These are phyloP conservation scores for Microtus montanus DNA, from an alignment of 2,113 vertebrate species.

Conservation along the genomic window DNA sequence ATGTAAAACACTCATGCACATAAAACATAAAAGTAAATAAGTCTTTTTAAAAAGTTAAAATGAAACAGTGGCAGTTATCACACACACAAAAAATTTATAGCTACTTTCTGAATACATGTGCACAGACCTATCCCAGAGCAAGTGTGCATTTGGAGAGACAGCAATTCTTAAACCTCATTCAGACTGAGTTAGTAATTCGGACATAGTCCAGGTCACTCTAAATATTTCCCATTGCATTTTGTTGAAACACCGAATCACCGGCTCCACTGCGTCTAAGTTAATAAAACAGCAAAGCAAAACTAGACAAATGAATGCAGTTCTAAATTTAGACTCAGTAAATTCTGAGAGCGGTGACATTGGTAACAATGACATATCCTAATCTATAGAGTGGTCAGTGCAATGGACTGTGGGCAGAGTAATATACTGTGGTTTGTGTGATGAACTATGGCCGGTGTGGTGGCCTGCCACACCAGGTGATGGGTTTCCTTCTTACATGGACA, in stretches of 20 bases:
- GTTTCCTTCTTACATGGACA: background rate
- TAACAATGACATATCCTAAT: background rate
- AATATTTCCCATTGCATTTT: conserved; percentile 4
- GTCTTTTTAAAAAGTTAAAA: background rate
- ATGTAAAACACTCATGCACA: background rate
- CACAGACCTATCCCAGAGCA: background rate
- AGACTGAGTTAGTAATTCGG: background rate
- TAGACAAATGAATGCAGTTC: conserved; percentile 44
- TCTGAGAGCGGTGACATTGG: background rate
- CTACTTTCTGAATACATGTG: background rate
- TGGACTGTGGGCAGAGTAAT: background rate
- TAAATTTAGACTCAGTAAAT: conserved; percentile 27
- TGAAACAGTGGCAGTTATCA: background rate
- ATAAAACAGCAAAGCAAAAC: conserved; percentile 8
- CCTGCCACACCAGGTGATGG: background rate
- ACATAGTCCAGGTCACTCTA: background rate
- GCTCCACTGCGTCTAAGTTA: background rate
- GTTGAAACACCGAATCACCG: background rate
- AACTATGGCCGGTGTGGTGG: background rate
- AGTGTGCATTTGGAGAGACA: background rate
- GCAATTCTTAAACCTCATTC: background rate
- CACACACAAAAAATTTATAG: background rate
- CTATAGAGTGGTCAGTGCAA: background rate
- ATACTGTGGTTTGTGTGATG: background rate
- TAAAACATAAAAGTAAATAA: background rate